Percentiles rank a stretch among this genome's conserved stretches.
Conservation (phyloP, 2,888 invertebrate genomes). For the Augiades crinisus region DNA sequence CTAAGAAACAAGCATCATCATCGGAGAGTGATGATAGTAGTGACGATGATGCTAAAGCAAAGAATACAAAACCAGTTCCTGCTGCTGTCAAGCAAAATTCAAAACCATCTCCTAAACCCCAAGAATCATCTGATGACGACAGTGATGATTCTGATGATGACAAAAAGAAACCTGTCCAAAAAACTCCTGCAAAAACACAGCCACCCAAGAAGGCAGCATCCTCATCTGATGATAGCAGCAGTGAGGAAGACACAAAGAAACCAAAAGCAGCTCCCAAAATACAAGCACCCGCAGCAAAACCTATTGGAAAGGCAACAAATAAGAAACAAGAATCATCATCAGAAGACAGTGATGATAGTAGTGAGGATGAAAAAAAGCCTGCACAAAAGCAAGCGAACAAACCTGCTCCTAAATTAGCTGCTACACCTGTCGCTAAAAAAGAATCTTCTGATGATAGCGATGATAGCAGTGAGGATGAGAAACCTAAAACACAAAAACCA, state of each 20-base stretch:
- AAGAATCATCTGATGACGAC: conserved; percentile 39
- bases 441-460: conserved; percentile 48
- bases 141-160: conserved; percentile 32
- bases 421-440: conserved; percentile 33
- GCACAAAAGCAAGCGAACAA: conserved; percentile 15
- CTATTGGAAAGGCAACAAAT: conserved; percentile 31
- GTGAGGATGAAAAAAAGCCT: conserved; percentile 43
- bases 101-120: conserved; percentile 11
- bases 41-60: conserved; percentile 48
- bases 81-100: conserved; percentile 10
- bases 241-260: conserved; percentile 33
- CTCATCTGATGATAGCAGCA: conserved; percentile 50
- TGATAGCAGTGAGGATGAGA: conserved; percentile 58
- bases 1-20: conserved; percentile 50
- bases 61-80: conserved; percentile 32
- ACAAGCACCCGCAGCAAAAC: conserved; percentile 34
- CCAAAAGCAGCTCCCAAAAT: conserved; percentile 37
- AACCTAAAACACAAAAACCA: conserved; percentile 39
- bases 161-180: conserved; percentile 44
- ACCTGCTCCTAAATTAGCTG: conserved; percentile 28
- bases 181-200: conserved; percentile 15
- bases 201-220: conserved; percentile 47
- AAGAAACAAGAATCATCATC: conserved; percentile 51
- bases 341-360: conserved; percentile 46
- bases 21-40: conserved; percentile 60